Percentiles rank a stretch among this genome's conserved stretches.
phyloP scores from a whole-genome alignment of 2,113 vertebrate genomes.

The Perca fluviatilis region DNA sequence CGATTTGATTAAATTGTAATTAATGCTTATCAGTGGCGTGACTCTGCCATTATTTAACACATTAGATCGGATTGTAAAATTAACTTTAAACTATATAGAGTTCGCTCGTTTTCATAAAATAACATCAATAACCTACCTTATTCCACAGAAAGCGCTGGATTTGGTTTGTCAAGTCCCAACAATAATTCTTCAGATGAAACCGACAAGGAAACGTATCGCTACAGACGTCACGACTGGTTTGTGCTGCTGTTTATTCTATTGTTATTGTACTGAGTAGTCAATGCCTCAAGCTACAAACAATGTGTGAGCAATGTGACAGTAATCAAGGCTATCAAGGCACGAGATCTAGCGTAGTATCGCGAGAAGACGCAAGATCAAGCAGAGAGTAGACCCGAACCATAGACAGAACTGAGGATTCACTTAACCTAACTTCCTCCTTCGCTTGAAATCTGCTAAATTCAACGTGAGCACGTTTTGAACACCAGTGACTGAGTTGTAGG shows the following conservation, averaged over 20 bases:
- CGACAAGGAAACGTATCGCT: not conserved
- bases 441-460: not conserved
- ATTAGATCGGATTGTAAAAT: not conserved
- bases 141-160: not conserved
- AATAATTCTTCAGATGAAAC: too few species aligned
- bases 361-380: constrained; percentile 3
- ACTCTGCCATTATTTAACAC: not conserved
- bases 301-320: not conserved
- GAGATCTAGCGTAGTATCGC: constrained; percentile 9
- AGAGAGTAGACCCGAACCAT: not conserved
- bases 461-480: not conserved
- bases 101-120: not conserved
- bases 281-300: not conserved
- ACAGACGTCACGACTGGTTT: not conserved
- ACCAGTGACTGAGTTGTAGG: not conserved
- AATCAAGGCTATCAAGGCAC: not conserved
- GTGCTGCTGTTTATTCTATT: too few species aligned
- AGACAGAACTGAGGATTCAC: not conserved
- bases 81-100: not conserved
- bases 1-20: not conserved
- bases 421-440: not conserved
- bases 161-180: not conserved
- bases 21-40: accelerated
- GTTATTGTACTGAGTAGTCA: too few species aligned
- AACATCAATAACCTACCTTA: not conserved